Base-by-base conservation (phyloP, 2,888 invertebrate genomes). In the Unio pictorum region DNA sequence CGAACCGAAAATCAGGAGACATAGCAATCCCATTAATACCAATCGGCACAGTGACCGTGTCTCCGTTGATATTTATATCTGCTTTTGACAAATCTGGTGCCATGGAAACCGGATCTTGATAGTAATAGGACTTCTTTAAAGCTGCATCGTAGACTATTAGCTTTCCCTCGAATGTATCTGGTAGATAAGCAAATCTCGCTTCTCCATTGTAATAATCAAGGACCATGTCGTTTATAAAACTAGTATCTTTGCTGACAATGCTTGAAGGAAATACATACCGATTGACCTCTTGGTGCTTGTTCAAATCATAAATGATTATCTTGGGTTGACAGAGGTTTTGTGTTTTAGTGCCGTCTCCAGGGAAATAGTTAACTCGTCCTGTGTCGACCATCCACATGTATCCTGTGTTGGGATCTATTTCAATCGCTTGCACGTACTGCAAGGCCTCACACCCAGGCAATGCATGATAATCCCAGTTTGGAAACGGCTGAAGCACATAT, bases 1-100 rank as follows among this genome's bases (percentile, higher is more conserved):
- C 62, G 61, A 78, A 78, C 30, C 64, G 58, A 58, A 80, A 79
- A 68, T 83, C 80, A 4, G 80, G 75, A 4, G 81, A 81, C 69
- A 83, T 76, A 23, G 79, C 81, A 20, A 83, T 78, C 1, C 83
- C 81, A 62, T 82, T 80, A 18, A 82, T 81, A 20, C 81, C 81
- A 3, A 68, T 68, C 7, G 68, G 55, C 0, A 45, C 45, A 0
- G 56, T 56, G 18, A 72, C 55, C 1, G 73, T 73, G 3, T 69
- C 67, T 17, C 76, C 73, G 8, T 72, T 60, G 30, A 81, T 79
- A 4, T 78, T 78, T 17, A 80, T 71, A 59, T 72, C 73, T 18
- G 54, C 61, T 56, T 78, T 75, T n/a, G 67, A 26, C 6, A 60
- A 54, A n/a, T 72, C 74, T 7, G 74, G 72, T 20, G 63, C 61